Evolutionary conservation across 2,888 invertebrate species (phyloP), one percentile per base, ranked within the genome.

Genomic region (Pterostichus madidus): DNA sequence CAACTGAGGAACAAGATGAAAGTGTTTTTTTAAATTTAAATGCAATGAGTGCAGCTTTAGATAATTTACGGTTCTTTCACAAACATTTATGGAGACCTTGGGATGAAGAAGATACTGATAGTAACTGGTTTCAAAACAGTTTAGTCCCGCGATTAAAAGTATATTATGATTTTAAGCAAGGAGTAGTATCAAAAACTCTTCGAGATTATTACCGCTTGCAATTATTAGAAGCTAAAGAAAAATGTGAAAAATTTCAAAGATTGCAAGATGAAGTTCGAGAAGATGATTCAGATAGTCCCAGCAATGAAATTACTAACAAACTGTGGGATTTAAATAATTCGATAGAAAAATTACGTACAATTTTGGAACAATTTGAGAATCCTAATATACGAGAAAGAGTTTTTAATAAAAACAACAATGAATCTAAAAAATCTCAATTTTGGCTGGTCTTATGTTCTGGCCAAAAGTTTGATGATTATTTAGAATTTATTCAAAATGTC

Each of bases 41-140:
- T 0, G 90, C 91, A 1, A 94, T 94, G 0, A 93, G 94, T 0
- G 93, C 93, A 85, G 92, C 93, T 84, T 91, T 94, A 84, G 94
- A 94, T 88, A 90, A 93, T 85, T 88, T 94, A 84, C 91, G 94
- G 86, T 94, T 94, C 85, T 94, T 93, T 86, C 94, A 93, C 86
- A 91, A 91, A 46, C 91, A 94, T 84, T 89, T 94, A 52, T 93
- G 94, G 92, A 93, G 94, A 93, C 94, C 94, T 0, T 95, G 94
- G 94, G 94, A 94, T 85, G 90, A 91, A 59, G 94, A 94, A 80
- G 93, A 93, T 81, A 94, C 93, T 85, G 91, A 92, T 0, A 90
- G 91, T n/a, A 92, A 93, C 87, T 93, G 93, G 93, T 90, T 91
- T 24, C 88, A 89, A 49, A 89, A 90, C 82, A 92, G 93, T 87